phyloP scores from a whole-genome alignment of 2,797 vertebrate species.

The Malacoctenus gilli region DNA sequence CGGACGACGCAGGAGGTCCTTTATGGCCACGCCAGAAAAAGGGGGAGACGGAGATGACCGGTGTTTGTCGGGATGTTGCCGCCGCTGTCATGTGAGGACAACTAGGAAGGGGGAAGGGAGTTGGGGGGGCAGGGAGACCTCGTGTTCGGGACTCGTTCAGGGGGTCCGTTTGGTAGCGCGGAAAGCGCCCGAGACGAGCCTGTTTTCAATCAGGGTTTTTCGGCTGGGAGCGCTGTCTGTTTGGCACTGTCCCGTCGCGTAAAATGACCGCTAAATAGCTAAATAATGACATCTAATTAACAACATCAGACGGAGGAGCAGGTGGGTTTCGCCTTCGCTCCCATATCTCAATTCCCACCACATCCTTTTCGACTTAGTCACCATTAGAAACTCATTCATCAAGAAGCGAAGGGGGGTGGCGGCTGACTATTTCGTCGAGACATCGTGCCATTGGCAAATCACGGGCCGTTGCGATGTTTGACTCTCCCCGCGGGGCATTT shows the following conservation, averaged over 20 bases:
- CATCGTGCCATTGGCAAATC: slow-evolving; percentile 67
- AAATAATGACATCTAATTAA: slow-evolving; percentile 70
- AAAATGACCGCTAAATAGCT: slow-evolving; percentile 68
- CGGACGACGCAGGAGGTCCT: slow-evolving; percentile 58
- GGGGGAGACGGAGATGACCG: slow-evolving; percentile 37
- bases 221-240: slow-evolving; percentile 57
- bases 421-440: slow-evolving; percentile 56
- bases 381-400: slow-evolving; percentile 74
- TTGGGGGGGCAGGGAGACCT: slow-evolving; percentile 2
- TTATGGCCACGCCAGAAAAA: slow-evolving; percentile 46
- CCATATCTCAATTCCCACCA: slow-evolving; percentile 55
- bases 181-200: slow-evolving; percentile 41
- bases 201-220: slow-evolving; percentile 61
- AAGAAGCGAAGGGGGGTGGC: too few species aligned
- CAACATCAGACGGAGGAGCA: slow-evolving; percentile 68
- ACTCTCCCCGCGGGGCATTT: slow-evolving; percentile 56
- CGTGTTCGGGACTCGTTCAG: slow-evolving; percentile 53
- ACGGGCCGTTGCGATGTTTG: slow-evolving; percentile 41
- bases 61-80: slow-evolving; percentile 48
- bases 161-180: slow-evolving; percentile 52
- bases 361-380: slow-evolving; percentile 65
- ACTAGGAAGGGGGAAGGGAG: slow-evolving; percentile 22
- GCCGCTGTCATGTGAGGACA: slow-evolving; percentile 50
- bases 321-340: slow-evolving; percentile 62
- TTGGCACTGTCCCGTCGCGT: slow-evolving; percentile 62